These are phyloP conservation scores for Merops nubicus DNA, from an alignment of 2,113 vertebrate genomes.

Conservation along the genomic window DNA sequence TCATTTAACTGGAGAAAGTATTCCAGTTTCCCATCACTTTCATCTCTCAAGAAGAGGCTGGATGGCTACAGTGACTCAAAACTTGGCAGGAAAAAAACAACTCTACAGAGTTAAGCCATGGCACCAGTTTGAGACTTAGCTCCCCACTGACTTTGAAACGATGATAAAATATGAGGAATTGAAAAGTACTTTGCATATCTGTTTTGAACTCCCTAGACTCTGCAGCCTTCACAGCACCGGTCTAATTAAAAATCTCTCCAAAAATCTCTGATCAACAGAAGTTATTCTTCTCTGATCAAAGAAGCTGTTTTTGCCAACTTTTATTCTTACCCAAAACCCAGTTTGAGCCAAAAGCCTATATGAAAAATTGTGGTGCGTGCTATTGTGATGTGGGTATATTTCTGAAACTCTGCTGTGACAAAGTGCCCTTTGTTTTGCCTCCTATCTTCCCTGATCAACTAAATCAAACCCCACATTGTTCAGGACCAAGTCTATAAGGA, in stretches of 20 bases:
- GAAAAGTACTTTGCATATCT: constrained; percentile 10
- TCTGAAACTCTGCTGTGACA: constrained; percentile 11
- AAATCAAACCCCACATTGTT: constrained; percentile 48
- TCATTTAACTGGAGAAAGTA: background rate
- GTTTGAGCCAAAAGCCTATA: constrained; percentile 24
- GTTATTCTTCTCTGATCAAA: constrained; percentile 41
- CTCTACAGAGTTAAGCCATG: background rate
- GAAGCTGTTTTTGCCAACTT: constrained; percentile 54
- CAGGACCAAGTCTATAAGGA: background rate
- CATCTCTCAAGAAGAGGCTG: background rate
- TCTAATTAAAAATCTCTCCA: constrained; percentile 48
- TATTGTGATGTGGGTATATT: constrained; percentile 24
- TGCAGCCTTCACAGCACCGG: background rate
- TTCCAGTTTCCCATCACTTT: constrained; percentile 4
- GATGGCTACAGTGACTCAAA: background rate
- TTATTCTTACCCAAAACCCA: background rate
- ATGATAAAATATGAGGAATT: constrained; percentile 40
- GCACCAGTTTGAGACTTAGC: background rate
- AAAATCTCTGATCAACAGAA: constrained; percentile 48
- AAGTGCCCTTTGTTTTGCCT: constrained; percentile 42
- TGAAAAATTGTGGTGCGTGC: constrained; percentile 17
- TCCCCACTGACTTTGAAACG: constrained; percentile 1
- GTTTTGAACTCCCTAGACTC: constrained; percentile 29
- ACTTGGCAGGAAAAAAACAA: constrained; percentile 6
- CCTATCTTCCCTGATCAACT: constrained; percentile 16